Evolutionary conservation across 2,888 invertebrate species (phyloP), one percentile per base, ranked within the genome.

Genomic region (Hirtodrosophila trivittata): DNA sequence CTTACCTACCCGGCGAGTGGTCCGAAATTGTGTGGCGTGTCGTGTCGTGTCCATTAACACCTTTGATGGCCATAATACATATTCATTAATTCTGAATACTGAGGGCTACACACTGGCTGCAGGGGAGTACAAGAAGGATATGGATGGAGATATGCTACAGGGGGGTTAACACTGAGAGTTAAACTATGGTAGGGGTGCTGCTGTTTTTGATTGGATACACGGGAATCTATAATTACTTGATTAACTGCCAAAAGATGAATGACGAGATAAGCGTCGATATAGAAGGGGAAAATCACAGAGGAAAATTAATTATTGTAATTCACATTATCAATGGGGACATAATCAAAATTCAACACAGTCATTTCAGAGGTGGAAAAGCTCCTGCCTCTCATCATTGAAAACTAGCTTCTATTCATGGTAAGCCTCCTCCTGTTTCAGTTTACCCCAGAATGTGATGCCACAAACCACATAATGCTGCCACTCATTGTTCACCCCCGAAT

Each of bases 31-130:
- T 81, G 82, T 86, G 80, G 82, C 87, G 87, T 86, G 80, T 81
- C 87, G 87, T 86, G 80, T 81, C 87, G 85, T 80, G 86, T 84
- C 80, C 87, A 80, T 80, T 80, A 80, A 86, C 80, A 80, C 80
- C 80, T 80, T 71, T 84, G 85, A 73, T 86, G 87, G 71, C 64
- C 67, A 84, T 86, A 86, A 86, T 80, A 81, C 87, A 86, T 84
- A 86, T 86, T 84, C 80, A 80, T 80, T 80, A 86, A 86, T 84
- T 77, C 37, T 70, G 67, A 46, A 62, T 74, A 46, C 55, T 54
- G 35, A 75, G 70, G 55, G 60, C 62, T 50, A 63, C 50, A 67
- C 43, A 43, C 56, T 50, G 63, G 57, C 38, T 35, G 13, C 8
- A 35, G 13, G 14, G 4, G 6, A 35, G 35, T 21, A 21, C 18